These are phyloP conservation scores for Leptatherina wallacei DNA, from an alignment of 2,797 vertebrate species.

Conservation along the genomic window DNA sequence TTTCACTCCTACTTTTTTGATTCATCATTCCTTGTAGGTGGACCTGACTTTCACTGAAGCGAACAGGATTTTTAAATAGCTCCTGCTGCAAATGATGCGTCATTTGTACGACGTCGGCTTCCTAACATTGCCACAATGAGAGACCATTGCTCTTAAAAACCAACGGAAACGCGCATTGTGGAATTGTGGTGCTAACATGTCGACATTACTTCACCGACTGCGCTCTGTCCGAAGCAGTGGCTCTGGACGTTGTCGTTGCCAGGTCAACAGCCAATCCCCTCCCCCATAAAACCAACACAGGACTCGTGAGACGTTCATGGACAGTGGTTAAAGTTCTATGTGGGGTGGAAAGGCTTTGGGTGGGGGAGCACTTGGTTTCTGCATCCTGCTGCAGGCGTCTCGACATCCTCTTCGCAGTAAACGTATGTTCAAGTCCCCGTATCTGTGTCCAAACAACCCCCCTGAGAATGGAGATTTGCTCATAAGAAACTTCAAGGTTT, in stretches of 20 bases:
- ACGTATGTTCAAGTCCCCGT: background rate
- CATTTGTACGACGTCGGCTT: constrained; percentile 39
- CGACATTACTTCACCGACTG: constrained; percentile 22
- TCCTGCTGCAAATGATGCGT: constrained; percentile 4
- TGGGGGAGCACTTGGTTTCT: constrained; percentile 9
- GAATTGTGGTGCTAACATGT: constrained; percentile 32
- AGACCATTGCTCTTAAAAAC: background rate
- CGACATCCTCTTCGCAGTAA: background rate
- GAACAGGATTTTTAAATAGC: background rate
- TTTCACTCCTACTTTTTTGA: constrained; percentile 36
- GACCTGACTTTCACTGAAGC: constrained; percentile 11
- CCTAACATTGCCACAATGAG: constrained; percentile 24
- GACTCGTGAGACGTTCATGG: constrained; percentile 27
- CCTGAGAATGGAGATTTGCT: background rate
- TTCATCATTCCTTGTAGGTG: constrained; percentile 51
- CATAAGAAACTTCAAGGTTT: background rate
- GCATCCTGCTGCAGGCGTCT: constrained; percentile 1
- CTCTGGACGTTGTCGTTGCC: constrained; percentile 25
- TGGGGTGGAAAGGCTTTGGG: background rate
- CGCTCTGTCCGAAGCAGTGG: constrained; percentile 41
- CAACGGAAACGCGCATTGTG: constrained; percentile 10
- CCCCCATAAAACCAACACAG: constrained; percentile 10
- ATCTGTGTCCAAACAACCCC: background rate
- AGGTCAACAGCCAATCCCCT: background rate
- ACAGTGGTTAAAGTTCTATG: constrained; percentile 2